Evolutionary conservation across 2,113 vertebrate genomes (phyloP).

Genomic region (Heterochromis multidens): DNA sequence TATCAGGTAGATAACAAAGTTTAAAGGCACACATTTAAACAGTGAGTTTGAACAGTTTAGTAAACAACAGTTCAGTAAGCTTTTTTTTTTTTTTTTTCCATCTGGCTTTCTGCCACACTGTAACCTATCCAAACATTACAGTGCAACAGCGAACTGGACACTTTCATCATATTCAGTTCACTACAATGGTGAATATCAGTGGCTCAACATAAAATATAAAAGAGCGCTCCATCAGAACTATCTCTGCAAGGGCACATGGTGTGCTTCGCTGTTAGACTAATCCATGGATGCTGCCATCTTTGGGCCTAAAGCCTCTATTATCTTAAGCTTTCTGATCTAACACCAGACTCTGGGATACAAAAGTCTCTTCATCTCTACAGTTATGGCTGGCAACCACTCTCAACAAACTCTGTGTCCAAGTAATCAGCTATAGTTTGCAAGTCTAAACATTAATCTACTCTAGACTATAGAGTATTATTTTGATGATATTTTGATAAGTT

Average conservation of each 20-base stretch:
- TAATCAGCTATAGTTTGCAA: too few species aligned
- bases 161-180: background rate
- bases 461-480: background rate
- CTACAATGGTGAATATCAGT: background rate
- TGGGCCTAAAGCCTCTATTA: background rate
- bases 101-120: background rate
- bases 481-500: background rate
- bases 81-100: too few species aligned
- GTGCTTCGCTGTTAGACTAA: background rate
- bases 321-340: background rate
- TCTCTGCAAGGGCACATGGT: background rate
- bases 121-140: background rate
- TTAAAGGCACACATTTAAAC: constrained; percentile 5
- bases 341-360: background rate
- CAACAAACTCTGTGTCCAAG: background rate
- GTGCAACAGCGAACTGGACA: background rate
- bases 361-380: background rate
- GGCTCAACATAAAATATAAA: background rate
- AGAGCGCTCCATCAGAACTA: background rate
- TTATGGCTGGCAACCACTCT: background rate
- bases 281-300: background rate
- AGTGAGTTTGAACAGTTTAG: background rate
- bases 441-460: background rate
- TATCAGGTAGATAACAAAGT: constrained; percentile 20
- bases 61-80: background rate